Evolutionary conservation across 2,888 invertebrate genomes (phyloP), one percentile per base, ranked within the genome.

Genomic region (Steromphala cineraria): DNA sequence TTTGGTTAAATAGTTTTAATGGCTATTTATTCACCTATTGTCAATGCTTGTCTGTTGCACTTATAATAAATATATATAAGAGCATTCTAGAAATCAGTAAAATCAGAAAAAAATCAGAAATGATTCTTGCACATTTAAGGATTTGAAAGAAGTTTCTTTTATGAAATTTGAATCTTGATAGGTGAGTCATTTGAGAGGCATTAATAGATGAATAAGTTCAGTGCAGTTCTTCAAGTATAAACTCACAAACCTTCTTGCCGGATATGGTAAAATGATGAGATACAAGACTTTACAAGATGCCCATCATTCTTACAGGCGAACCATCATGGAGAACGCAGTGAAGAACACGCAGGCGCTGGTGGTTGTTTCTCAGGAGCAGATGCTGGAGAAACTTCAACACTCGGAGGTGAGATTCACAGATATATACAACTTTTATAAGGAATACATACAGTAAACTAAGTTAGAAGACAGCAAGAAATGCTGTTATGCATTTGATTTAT

Each of bases 351-450:
- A 90, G 55, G 93, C 93, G 5, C 84, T 93, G 67, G 90, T 89
- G 4, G 93, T 93, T 10, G 90, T 91, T 17, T 89, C 91, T n/a
- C 93, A 93, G 82, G 91, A 91, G 24, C 88, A 90, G 80, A 92
- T 93, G 92, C 85, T 93, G 81, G 93, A 93, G 81, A 92, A 92
- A 81, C 86, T 93, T 15, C 90, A 92, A 79, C 85, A 92, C 67
- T 92, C 93, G 52, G 93, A 92, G 91, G 92, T 93, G 83, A 81
- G 67, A 10, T 40, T 46, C 2, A 8, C 31, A 24, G 28, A 19
- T n/a, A 2, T 4, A 55, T 7, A 55, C 55, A 5, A n/a, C 55
- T 4, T 4, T n/a, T 55, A 13, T 55, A 7, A 4, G 55, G 5
- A 2, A 55, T 2, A 10, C 2, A 55, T 2, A 7, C n/a, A 55